A percentile compares a stretch with the other conserved stretches of the same genome.
Evolutionary conservation across 2,888 invertebrate species (phyloP).

Genomic region (Amblyjoppa fuscipennis): DNA sequence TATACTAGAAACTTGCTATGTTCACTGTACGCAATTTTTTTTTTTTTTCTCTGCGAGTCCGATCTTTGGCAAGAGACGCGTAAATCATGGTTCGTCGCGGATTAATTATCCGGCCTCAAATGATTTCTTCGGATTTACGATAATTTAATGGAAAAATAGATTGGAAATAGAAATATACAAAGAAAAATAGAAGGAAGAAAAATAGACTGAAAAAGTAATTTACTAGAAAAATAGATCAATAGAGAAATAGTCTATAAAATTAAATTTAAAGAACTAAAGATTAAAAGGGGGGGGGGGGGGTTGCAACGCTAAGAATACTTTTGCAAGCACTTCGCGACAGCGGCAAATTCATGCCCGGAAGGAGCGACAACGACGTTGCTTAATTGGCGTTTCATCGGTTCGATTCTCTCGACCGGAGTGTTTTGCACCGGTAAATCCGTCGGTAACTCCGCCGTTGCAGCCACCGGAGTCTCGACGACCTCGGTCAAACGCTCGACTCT

Average conservation of each 20-base stretch:
- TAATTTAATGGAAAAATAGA: no score
- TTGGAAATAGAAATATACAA: no score
- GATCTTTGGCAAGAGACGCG: no score
- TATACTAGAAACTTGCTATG: no score
- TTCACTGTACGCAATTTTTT: no score
- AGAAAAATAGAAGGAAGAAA: no score
- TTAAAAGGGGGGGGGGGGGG: not conserved
- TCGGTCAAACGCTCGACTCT: conserved; percentile 16
- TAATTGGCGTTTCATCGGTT: conserved; percentile 31
- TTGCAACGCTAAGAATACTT: not conserved
- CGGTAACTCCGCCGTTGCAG: conserved; percentile 6
- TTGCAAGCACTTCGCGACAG: not conserved
- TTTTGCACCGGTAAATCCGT: conserved; percentile 1
- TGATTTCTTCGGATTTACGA: no score
- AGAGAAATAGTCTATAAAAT: not conserved
- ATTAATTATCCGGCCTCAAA: no score
- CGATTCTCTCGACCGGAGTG: not conserved
- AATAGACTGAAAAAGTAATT: no score
- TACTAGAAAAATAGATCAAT: no score
- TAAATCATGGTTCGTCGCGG: no score
- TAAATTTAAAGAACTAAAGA: not conserved
- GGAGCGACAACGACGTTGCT: conserved; percentile 14
- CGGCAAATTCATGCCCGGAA: conserved; percentile 1
- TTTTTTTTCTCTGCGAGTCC: no score
- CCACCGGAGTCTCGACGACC: conserved; percentile 5